Conservation (phyloP, 1,140 invertebrate species). For the Cyphomyrmex costatus region DNA sequence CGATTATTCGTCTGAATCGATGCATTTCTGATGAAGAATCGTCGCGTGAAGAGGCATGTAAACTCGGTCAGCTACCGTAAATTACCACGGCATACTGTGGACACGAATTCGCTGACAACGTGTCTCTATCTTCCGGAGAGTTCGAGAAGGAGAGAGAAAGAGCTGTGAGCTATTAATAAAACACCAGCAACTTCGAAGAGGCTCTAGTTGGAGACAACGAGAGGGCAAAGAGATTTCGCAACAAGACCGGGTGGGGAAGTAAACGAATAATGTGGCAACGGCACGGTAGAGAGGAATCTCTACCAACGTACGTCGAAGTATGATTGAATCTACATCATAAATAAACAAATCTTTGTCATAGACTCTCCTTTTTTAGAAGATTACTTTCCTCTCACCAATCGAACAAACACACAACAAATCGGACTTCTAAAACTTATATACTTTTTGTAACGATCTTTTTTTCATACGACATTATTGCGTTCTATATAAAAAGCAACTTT, state of each 20-base stretch:
- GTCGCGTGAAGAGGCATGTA: not conserved
- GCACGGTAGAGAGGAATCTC: not conserved
- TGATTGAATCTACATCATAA: constrained; percentile 13
- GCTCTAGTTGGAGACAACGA: constrained; percentile 63
- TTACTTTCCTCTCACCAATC: not conserved
- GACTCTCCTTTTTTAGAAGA: not conserved
- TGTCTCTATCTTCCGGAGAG: constrained; percentile 53
- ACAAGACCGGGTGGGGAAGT: constrained; percentile 21
- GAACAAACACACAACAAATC: not conserved
- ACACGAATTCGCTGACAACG: constrained; percentile 21
- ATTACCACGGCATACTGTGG: constrained; percentile 33
- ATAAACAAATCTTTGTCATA: not conserved
- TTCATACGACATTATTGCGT: not conserved
- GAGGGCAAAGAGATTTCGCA: constrained; percentile 68
- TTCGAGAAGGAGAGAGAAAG: constrained; percentile 47
- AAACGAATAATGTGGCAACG: constrained; percentile 6
- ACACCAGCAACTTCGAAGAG: constrained; percentile 43
- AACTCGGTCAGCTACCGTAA: constrained; percentile 12
- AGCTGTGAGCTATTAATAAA: constrained; percentile 81
- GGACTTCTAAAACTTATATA: not conserved
- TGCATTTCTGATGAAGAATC: not conserved
- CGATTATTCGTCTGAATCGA: not conserved
- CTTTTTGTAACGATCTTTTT: not conserved
- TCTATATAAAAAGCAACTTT: no score
- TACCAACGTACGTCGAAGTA: not conserved